Evolutionary conservation across 2,888 invertebrate genomes (phyloP).

Genomic region (Epsilonema sp.): DNA sequence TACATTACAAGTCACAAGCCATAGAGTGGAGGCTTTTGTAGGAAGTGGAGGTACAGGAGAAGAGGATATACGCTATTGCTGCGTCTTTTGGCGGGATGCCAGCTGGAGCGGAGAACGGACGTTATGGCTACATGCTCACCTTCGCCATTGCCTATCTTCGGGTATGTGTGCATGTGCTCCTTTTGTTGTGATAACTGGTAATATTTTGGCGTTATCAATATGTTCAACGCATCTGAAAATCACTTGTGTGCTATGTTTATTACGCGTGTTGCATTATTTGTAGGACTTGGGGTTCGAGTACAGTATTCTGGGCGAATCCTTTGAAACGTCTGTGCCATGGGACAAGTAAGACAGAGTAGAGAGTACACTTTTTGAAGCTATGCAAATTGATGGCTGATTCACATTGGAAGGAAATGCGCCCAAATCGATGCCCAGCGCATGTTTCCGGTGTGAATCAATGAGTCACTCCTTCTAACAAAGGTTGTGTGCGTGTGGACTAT

Average conservation of each 20-base stretch:
- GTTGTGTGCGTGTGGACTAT: background rate
- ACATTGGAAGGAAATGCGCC: too few species aligned
- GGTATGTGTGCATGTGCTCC: slow-evolving; percentile 40
- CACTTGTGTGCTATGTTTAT: background rate
- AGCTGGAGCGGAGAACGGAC: slow-evolving; percentile 78
- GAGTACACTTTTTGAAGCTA: background rate
- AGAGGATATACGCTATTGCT: slow-evolving; percentile 57
- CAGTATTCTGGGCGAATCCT: slow-evolving; percentile 75
- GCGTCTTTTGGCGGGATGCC: slow-evolving; percentile 48
- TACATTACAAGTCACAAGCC: too few species aligned
- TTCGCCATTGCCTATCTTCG: slow-evolving; percentile 94
- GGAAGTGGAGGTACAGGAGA: slow-evolving; percentile 55
- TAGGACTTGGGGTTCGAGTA: slow-evolving; percentile 76
- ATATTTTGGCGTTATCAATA: too few species aligned
- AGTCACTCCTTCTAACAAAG: too few species aligned
- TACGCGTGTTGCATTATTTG: slow-evolving; percentile 13
- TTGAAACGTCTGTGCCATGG: slow-evolving; percentile 97
- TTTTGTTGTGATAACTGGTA: too few species aligned
- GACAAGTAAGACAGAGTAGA: slow-evolving; percentile 37
- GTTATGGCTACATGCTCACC: slow-evolving; percentile 81
- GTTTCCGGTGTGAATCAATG: too few species aligned
- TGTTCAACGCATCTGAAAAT: too few species aligned
- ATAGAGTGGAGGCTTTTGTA: too few species aligned
- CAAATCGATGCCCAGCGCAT: too few species aligned
- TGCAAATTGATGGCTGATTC: background rate